These are phyloP conservation scores for Ariopsis seemanni DNA, from an alignment of 2,113 vertebrate species.

Conservation along the genomic window DNA sequence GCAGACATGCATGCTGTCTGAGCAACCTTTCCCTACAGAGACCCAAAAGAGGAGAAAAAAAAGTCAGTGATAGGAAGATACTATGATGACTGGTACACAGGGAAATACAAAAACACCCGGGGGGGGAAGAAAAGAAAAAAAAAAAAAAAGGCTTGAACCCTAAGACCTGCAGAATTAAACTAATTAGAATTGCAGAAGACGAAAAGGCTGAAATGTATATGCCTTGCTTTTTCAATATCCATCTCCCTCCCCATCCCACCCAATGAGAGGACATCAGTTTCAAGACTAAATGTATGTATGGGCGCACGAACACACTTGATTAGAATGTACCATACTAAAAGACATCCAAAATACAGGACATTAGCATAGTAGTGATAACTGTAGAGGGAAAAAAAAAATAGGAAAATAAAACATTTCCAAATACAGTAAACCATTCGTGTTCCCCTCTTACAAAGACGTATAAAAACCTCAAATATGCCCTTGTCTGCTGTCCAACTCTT, in stretches of 20 bases:
- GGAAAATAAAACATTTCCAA: not conserved
- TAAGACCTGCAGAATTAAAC: not conserved
- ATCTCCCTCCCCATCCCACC: not conserved
- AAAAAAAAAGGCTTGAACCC: not conserved
- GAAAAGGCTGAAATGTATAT: not conserved
- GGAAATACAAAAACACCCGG: not conserved
- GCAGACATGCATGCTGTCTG: slow-evolving; percentile 99
- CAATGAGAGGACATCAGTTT: not conserved
- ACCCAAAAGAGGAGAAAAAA: slow-evolving; percentile 8
- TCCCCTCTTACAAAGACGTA: not conserved
- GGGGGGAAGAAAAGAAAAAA: not conserved
- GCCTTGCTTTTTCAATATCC: slow-evolving; percentile 19
- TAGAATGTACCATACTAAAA: too few relatives aligned
- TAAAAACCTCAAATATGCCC: slow-evolving; percentile 50
- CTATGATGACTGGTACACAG: not conserved
- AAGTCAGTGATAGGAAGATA: slow-evolving; percentile 26
- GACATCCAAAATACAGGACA: not conserved
- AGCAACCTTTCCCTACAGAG: slow-evolving; percentile 89
- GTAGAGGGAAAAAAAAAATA: not conserved
- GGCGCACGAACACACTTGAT: too few relatives aligned
- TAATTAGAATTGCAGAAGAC: not conserved
- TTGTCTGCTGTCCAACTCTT: slow-evolving; percentile 39
- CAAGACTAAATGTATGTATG: too few relatives aligned
- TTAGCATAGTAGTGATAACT: not conserved
- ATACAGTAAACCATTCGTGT: slow-evolving; percentile 10